Evolutionary conservation across 2,113 vertebrate genomes (phyloP).

Genomic region (Etheostoma cragini): DNA sequence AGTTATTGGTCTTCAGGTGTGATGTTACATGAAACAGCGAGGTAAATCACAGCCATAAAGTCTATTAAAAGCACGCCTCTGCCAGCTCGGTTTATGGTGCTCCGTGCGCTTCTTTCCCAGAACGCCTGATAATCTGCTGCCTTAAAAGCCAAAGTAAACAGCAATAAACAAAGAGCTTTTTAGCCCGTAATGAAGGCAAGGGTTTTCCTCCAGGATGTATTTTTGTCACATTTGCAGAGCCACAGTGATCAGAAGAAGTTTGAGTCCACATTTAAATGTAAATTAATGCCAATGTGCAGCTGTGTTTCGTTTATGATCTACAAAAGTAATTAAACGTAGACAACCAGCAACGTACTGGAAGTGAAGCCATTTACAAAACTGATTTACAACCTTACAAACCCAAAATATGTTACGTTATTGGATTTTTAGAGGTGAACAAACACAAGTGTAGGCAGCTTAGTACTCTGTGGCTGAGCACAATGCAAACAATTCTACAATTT

Average conservation of each 20-base stretch:
- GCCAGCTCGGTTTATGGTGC: background rate
- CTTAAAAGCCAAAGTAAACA: constrained; percentile 54
- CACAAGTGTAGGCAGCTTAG: too few relatives aligned
- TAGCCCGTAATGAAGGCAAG: background rate
- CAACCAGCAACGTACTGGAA: background rate
- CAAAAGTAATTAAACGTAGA: background rate
- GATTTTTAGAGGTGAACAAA: too few relatives aligned
- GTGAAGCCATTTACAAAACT: background rate
- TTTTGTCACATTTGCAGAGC: background rate
- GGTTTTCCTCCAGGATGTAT: background rate
- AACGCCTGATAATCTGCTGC: background rate
- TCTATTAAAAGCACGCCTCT: constrained; percentile 20
- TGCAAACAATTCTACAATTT: too few relatives aligned
- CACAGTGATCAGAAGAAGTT: background rate
- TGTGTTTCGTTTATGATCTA: constrained; percentile 6
- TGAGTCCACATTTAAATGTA: constrained; percentile 10
- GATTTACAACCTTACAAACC: background rate
- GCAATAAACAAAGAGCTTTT: constrained; percentile 47
- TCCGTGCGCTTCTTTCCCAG: background rate
- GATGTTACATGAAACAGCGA: constrained; percentile 4
- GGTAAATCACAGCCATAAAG: constrained; percentile 41
- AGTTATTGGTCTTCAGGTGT: constrained; percentile 24
- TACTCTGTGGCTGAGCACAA: too few relatives aligned
- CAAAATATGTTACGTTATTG: too few relatives aligned
- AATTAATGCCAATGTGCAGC: background rate